Percentiles rank a stretch among this genome's conserved stretches.
phyloP scores from a whole-genome alignment of 2,888 invertebrate species.

The Oxycera nigricornis region DNA sequence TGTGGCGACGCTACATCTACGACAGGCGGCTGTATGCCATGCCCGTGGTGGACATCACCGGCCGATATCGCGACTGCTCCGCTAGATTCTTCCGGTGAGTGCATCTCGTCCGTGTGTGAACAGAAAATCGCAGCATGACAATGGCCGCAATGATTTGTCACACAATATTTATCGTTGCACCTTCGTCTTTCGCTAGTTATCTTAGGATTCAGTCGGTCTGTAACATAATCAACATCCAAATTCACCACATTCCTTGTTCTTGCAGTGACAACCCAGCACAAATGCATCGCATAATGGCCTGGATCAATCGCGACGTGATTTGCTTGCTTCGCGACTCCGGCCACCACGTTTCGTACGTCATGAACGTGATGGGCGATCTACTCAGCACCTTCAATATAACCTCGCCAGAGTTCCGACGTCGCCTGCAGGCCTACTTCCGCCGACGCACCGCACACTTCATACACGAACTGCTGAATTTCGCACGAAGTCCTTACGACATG shows the following conservation, averaged over 20 bases:
- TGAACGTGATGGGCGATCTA: slow-evolving; percentile 73
- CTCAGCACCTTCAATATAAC: slow-evolving; percentile 70
- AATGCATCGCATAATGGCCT: slow-evolving; percentile 82
- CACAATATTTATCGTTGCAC: neutral
- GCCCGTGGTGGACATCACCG: slow-evolving; percentile 73
- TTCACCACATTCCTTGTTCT: slow-evolving; percentile 49
- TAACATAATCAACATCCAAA: neutral
- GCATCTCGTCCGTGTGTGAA: too few relatives aligned
- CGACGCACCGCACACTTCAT: slow-evolving; percentile 83
- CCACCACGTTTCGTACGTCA: slow-evolving; percentile 71
- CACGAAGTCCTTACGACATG: slow-evolving; percentile 86
- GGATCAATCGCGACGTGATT: slow-evolving; percentile 86
- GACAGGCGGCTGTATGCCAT: slow-evolving; percentile 77
- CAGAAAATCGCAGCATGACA: too few relatives aligned
- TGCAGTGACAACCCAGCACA: slow-evolving; percentile 80
- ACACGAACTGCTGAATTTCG: slow-evolving; percentile 87
- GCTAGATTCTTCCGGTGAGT: slow-evolving; percentile 77
- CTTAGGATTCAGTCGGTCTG: neutral
- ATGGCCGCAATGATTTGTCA: neutral
- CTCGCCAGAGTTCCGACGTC: slow-evolving; percentile 71
- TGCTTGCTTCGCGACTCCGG: slow-evolving; percentile 68
- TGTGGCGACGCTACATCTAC: slow-evolving; percentile 75
- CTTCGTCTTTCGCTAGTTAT: neutral
- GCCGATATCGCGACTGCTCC: slow-evolving; percentile 75
- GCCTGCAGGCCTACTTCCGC: slow-evolving; percentile 73